Conservation (phyloP, 2,888 invertebrate species). For the Torymus aiolomorphi region DNA sequence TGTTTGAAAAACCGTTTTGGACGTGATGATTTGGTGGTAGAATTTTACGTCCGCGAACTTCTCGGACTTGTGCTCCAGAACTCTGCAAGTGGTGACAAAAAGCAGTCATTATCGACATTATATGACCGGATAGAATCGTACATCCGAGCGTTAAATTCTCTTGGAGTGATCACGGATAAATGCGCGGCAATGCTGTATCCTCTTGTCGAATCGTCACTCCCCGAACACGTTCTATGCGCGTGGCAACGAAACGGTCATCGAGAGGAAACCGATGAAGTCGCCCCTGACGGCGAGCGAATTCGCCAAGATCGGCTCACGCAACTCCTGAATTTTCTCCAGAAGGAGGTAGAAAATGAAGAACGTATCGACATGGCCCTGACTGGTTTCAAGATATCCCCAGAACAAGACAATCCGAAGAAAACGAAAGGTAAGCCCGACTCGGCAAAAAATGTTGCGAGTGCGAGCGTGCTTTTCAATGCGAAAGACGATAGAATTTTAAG, state of each 20-base stretch:
- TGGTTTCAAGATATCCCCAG: conserved; percentile 12
- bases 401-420: neutral
- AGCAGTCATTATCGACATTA: conserved; percentile 53
- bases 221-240: conserved; percentile 52
- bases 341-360: conserved; percentile 53
- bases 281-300: too few relatives aligned
- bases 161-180: conserved; percentile 60
- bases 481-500: too few relatives aligned
- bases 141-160: conserved; percentile 60
- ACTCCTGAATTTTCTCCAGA: conserved; percentile 41
- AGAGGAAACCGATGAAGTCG: too few relatives aligned
- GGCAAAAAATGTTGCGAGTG: conserved; percentile 7
- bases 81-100: conserved; percentile 45
- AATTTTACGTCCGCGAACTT: conserved; percentile 65
- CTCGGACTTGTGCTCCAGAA: conserved; percentile 63
- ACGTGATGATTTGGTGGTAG: conserved; percentile 64
- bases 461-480: too few relatives aligned
- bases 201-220: conserved; percentile 61
- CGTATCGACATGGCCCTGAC: conserved; percentile 50
- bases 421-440: neutral
- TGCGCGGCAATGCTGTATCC: too few relatives aligned
- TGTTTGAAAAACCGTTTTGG: conserved; percentile 64
- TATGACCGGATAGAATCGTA: conserved; percentile 66
- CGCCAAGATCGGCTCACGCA: neutral
- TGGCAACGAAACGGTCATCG: too few relatives aligned